phyloP scores from a whole-genome alignment of 2,888 invertebrate genomes.

The Xestobium rufovillosum region DNA sequence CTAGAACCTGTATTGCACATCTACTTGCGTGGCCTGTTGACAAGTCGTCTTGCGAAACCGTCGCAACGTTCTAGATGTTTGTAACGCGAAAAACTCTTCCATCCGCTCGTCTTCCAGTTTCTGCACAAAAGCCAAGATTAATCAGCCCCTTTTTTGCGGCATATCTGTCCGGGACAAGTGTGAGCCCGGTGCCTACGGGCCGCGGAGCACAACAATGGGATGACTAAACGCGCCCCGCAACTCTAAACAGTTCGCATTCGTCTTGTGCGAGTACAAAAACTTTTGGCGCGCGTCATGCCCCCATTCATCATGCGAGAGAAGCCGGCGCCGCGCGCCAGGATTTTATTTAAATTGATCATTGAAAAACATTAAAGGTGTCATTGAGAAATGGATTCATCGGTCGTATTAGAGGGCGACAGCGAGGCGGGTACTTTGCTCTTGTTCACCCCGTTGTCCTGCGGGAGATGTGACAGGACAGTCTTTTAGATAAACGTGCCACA shows the following conservation, averaged over 20 bases:
- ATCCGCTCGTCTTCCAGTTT: no score
- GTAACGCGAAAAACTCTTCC: no score
- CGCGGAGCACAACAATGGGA: conserved; percentile 25
- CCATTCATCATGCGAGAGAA: conserved; percentile 35
- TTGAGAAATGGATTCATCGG: conserved; percentile 37
- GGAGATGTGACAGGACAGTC: not conserved
- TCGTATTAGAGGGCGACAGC: conserved; percentile 30
- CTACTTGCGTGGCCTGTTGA: no score
- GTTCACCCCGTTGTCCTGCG: not conserved
- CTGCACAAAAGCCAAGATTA: no score
- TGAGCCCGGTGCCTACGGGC: conserved; percentile 14
- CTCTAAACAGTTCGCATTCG: conserved; percentile 34
- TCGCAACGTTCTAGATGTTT: no score
- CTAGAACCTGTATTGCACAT: no score
- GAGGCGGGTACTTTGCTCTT: conserved; percentile 17
- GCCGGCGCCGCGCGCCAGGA: conserved; percentile 30
- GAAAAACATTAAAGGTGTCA: conserved; percentile 39
- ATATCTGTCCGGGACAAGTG: conserved; percentile 18
- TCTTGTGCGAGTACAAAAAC: conserved; percentile 32
- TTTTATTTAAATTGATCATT: conserved; percentile 40
- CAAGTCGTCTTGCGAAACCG: no score
- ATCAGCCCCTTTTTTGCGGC: conserved; percentile 10
- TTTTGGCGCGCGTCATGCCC: conserved; percentile 34
- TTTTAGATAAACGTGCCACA: no score
- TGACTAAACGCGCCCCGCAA: conserved; percentile 33